Evolutionary conservation across 2,888 invertebrate genomes (phyloP).

Genomic region (Stomorhina lunata): DNA sequence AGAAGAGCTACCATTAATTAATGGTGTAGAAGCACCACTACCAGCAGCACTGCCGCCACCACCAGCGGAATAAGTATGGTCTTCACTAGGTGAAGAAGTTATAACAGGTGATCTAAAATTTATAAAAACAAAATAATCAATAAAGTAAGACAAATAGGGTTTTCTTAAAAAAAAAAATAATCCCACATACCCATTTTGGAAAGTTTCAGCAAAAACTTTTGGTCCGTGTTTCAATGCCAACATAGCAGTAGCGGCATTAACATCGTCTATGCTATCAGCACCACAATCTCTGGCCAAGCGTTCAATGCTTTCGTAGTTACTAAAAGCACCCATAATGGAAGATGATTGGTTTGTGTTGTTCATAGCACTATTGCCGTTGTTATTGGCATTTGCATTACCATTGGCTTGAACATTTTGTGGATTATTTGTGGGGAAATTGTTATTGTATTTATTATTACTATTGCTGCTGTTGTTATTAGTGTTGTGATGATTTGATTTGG

Average conservation of each 20-base stretch:
- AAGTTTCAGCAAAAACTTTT: conserved; percentile 81
- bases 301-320: conserved; percentile 74
- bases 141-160: not conserved
- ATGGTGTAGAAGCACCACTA: conserved; percentile 71
- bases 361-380: conserved; percentile 30
- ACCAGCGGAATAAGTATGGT: conserved; percentile 93
- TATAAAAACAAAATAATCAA: conserved; percentile 47
- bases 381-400: conserved; percentile 41
- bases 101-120: conserved; percentile 83
- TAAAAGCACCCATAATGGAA: conserved; percentile 71
- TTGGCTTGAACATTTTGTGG: conserved; percentile 47
- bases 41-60: conserved; percentile 73
- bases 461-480: conserved; percentile 50
- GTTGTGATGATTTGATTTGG: conserved; percentile 67
- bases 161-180: not conserved
- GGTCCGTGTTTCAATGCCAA: conserved; percentile 93
- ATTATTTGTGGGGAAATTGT: conserved; percentile 38
- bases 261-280: conserved; percentile 86
- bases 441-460: conserved; percentile 52
- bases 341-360: conserved; percentile 38
- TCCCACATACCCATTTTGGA: conserved; percentile 77
- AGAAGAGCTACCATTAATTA: conserved; percentile 73
- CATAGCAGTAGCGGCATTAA: conserved; percentile 92
- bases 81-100: conserved; percentile 93
- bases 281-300: conserved; percentile 78